Evolutionary conservation across 2,113 vertebrate species (phyloP).

Genomic region (Ondatra zibethicus): DNA sequence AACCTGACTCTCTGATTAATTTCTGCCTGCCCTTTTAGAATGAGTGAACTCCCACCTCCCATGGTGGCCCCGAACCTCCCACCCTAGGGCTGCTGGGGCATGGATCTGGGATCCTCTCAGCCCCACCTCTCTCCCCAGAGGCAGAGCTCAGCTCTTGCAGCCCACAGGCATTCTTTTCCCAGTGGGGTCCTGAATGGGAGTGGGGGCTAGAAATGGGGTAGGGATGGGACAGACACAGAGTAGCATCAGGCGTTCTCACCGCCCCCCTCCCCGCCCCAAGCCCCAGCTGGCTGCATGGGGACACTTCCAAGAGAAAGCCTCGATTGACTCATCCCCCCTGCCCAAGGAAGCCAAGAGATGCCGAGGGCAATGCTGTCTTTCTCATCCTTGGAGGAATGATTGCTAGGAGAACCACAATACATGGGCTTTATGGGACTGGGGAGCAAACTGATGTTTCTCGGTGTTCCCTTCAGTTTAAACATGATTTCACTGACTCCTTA

Average conservation of each 20-base stretch:
- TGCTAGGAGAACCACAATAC: neutral
- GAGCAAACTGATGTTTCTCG: neutral
- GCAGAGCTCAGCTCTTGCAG: neutral
- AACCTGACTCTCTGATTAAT: neutral
- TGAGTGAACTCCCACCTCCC: neutral
- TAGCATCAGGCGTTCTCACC: neutral
- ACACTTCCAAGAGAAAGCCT: neutral
- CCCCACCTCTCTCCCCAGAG: neutral
- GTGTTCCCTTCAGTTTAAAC: neutral
- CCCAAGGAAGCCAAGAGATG: neutral
- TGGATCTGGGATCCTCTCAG: neutral
- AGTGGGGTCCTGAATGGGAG: neutral
- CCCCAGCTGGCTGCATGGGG: neutral
- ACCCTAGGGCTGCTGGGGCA: neutral
- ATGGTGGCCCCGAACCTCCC: neutral
- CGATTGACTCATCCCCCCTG: neutral
- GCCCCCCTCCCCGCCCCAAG: neutral
- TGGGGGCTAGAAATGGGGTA: neutral
- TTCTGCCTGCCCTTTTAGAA: slow-evolving; percentile 27
- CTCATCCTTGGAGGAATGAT: neutral
- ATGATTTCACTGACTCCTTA: neutral
- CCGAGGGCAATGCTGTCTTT: neutral
- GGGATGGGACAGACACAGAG: neutral
- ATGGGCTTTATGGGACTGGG: neutral
- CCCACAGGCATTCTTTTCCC: neutral